Base-by-base conservation (phyloP, 2,797 vertebrate species). In the Dromococcyx pavoninus region DNA sequence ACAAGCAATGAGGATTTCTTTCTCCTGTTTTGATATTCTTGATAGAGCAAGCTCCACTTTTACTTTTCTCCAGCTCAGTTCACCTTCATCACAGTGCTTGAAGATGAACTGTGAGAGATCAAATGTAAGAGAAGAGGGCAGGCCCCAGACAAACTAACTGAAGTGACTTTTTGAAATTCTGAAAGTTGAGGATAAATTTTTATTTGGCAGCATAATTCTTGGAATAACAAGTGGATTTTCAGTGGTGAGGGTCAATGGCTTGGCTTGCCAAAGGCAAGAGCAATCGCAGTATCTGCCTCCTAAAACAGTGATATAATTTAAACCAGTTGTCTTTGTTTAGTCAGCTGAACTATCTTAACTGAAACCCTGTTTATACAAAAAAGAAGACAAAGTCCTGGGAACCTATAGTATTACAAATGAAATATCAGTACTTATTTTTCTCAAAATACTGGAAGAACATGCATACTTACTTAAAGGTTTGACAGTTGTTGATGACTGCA, bases 401-500 rank as follows among this genome's bases (percentile, higher is more conserved):
- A 80, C 11, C 43, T 0, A 4, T 0, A 65, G 10, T n/a, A 61
- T 58, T 61, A 75, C 43, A 91, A n/a, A 41, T n/a, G 22, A 89
- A 73, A 22, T 51, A 54, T 5, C 23, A 58, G 28, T 14, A 78
- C 21, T 56, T 53, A 11, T 41, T 91, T 84, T 87, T 76, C 61
- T 66, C 13, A 48, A 14, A 75, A 13, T 28, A 32, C 24, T 67
- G 17, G 35, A 79, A 77, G 58, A 75, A 83, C 9, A 77, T 5
- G 13, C 43, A 80, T 24, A 83, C 98, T 97, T 96, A 99, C 99
- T 98, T 99, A 94, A 99, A 99, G 1, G 99, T 99, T 95, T 99
- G 99, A 95, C 99, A 99, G 97, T 99, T 99, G 97, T 99, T 99
- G 96, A 99, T 99, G 95, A 99, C 97, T 81, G 98, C 99, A 24